phyloP scores from a whole-genome alignment of 2,113 vertebrate species.

The Tapirus terrestris region DNA sequence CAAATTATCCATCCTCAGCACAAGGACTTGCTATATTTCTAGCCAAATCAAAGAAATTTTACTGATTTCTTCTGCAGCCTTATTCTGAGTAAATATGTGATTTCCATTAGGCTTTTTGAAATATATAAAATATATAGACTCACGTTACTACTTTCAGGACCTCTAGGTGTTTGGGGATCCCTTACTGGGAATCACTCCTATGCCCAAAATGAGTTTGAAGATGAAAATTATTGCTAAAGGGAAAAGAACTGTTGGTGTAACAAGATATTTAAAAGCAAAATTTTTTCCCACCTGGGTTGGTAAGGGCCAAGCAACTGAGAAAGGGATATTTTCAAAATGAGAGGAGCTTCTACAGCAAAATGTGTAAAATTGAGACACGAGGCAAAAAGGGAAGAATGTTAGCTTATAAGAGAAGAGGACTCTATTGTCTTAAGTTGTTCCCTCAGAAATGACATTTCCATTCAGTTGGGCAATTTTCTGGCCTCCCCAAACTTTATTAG shows the following conservation, averaged over 20 bases:
- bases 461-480: background rate
- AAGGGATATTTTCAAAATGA: slow-evolving; percentile 65
- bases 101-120: slow-evolving; percentile 66
- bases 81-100: slow-evolving; percentile 65
- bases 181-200: slow-evolving; percentile 62
- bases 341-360: background rate
- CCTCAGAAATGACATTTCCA: background rate
- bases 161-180: slow-evolving; percentile 66
- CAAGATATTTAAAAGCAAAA: slow-evolving; percentile 75
- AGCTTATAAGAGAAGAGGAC: background rate
- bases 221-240: slow-evolving; percentile 78
- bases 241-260: slow-evolving; percentile 65
- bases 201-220: slow-evolving; percentile 78
- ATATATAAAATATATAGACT: slow-evolving; percentile 66
- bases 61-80: slow-evolving; percentile 57
- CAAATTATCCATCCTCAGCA: background rate
- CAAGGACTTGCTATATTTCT: background rate
- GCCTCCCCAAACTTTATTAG: slow-evolving; percentile 9
- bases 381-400: background rate
- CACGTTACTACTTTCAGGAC: slow-evolving; percentile 65
- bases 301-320: slow-evolving; percentile 40
- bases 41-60: slow-evolving; percentile 33
- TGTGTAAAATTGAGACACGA: background rate
- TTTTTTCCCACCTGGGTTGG: slow-evolving; percentile 50
- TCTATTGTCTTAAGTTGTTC: background rate